Base-by-base conservation (phyloP, 2,113 vertebrate genomes). In the Meleagris gallopavo region DNA sequence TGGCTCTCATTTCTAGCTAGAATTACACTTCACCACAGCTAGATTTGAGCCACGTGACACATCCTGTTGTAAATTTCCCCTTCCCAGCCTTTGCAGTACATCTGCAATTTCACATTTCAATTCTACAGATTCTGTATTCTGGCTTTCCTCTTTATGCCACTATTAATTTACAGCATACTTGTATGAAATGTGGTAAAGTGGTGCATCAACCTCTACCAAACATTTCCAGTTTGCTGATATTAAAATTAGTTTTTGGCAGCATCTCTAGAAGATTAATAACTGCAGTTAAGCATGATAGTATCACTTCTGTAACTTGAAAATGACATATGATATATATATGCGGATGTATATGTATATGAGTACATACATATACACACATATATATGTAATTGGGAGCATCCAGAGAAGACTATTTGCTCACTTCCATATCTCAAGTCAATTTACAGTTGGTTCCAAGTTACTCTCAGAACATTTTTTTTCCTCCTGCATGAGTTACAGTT, bases 211-310 rank as follows among this genome's bases (percentile, higher is more conserved):
- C 24, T 91, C 72, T 86, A 13, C 38, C 1, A 0, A 73, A 84
- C 36, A 66, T 84, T 83, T 94, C 18, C 43, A 62, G 11, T 77
- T 79, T 88, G 12, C 27, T 93, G 73, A 36, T 83, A 85, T 61
- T 76, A 29, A 89, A 79, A 88, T 76, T 86, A 41, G 29, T 50
- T 25, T 79, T 74, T 90, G 55, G 50, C 34, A 89, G 16, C 9
- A 32, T 64, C 41, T 78, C 40, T 80, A 30, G 22, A 13, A 82
- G 72, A 88, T 79, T 93, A 96, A 73, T 81, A 94, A 57, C 29
- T 85, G 22, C 67, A 85, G 45, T 88, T 91, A 83, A 76, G 38
- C 34, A 83, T 90, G 72, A 55, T 21, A 75, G 4, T 29, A 83
- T 78, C 73, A 67, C 6, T 83, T 89, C 43, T 54, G 12, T 54